These are phyloP conservation scores for Agrotis clavis DNA, from an alignment of 2,888 invertebrate species.

Conservation along the genomic window DNA sequence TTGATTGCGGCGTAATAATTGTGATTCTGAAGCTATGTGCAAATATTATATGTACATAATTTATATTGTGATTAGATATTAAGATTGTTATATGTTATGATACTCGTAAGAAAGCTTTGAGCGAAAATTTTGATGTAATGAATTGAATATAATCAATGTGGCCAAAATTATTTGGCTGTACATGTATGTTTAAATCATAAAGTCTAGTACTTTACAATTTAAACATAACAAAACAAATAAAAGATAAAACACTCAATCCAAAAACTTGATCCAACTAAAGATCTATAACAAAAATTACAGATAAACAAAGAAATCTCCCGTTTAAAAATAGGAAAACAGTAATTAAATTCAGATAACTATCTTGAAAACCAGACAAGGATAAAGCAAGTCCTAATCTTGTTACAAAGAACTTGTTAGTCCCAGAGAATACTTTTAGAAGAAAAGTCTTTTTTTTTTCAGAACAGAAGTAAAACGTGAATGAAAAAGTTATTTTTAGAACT, in stretches of 20 bases:
- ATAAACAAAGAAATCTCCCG: not conserved
- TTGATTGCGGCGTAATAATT: constrained; percentile 24
- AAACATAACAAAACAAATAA: too few relatives aligned
- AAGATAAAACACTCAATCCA: not conserved
- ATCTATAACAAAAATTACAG: not conserved
- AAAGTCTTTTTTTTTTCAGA: not conserved
- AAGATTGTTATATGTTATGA: too few relatives aligned
- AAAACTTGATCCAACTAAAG: not conserved
- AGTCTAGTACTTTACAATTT: too few relatives aligned
- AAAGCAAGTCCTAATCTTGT: constrained; percentile 27
- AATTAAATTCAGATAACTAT: constrained; percentile 33
- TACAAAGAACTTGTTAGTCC: constrained; percentile 22
- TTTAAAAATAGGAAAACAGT: constrained; percentile 22
- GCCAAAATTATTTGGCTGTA: too few relatives aligned
- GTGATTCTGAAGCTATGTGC: not conserved
- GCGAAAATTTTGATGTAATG: too few relatives aligned
- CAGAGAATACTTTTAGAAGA: constrained; percentile 26
- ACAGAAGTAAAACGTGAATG: constrained; percentile 22
- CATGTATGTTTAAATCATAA: too few relatives aligned
- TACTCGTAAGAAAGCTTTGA: too few relatives aligned
- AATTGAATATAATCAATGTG: too few relatives aligned
- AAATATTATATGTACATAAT: too few relatives aligned
- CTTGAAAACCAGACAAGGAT: constrained; percentile 7
- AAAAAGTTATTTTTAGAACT: constrained; percentile 28
- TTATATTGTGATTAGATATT: too few relatives aligned